Base-by-base conservation (phyloP, 2,113 vertebrate genomes). In the Parus major region DNA sequence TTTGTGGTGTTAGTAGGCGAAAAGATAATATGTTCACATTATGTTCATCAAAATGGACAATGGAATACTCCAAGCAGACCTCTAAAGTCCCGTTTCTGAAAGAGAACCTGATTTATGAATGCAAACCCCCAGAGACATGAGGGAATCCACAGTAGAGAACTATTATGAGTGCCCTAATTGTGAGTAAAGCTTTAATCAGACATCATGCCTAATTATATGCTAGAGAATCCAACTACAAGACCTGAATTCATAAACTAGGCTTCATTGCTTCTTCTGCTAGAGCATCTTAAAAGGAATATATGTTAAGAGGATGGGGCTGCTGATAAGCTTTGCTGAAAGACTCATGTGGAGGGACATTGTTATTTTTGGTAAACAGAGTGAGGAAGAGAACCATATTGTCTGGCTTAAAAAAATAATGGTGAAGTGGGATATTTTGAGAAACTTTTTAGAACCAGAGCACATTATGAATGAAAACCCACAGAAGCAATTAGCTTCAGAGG, bases 401-500 rank as follows among this genome's bases (percentile, higher is more conserved):
- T 68, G 13, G 20, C 39, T 52, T 47, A 65, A 59, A 92, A 63
- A 89, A 72, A 19, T 28, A 9, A 12, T 55, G 29, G 18, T 35
- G 39, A 57, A 88, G 22, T 75, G 44, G 39, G 27, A 68, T 68
- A 29, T 85, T 95, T 82, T 64, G 42, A 75, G 77, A 84, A 90
- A 82, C 15, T 73, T 91, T 93, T 85, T 18, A 63, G 85, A 93
- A 72, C 20, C 57, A 79, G 55, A 78, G 72, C 11, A 3, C 31
- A 35, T 39, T 72, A 31, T 85, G 46, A 93, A 66, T 53, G n/a
- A 81, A 90, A 84, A 81, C 3, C 24, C 73, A 84, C 33, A 69
- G 73, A 95, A 76, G 70, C 64, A 95, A 96, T 96, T 95, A 94
- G 4, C 81, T 96, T 86, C 56, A 52, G 85, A 94, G 63, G 72